These are phyloP conservation scores for Helarctos malayanus DNA, from an alignment of 2,797 vertebrate species.

Conservation along the genomic window DNA sequence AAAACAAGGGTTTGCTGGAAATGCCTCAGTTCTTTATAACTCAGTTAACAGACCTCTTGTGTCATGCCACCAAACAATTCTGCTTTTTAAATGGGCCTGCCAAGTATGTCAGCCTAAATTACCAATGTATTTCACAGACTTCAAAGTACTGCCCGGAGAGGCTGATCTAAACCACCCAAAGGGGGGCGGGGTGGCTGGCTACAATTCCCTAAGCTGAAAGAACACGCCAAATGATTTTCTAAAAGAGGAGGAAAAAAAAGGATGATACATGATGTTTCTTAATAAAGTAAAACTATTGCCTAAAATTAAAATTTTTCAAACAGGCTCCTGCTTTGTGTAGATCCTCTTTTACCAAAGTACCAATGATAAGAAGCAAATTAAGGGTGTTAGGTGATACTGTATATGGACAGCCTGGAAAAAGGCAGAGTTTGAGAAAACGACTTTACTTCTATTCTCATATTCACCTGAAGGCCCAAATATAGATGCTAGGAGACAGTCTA, in stretches of 20 bases:
- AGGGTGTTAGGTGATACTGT: not conserved
- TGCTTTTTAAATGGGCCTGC: conserved; percentile 84
- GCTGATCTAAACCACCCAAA: conserved; percentile 84
- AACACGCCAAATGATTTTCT: conserved; percentile 36
- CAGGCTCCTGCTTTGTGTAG: conserved; percentile 42
- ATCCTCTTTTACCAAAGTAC: not conserved
- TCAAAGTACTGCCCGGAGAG: conserved; percentile 88
- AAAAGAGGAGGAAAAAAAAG: conserved; percentile 52
- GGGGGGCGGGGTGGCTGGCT: conserved; percentile 75
- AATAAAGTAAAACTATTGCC: conserved; percentile 62
- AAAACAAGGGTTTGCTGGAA: conserved; percentile 85
- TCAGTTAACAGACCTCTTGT: conserved; percentile 86
- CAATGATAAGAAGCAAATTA: not conserved
- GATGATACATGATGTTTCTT: not conserved
- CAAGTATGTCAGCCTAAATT: conserved; percentile 88
- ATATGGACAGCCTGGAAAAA: not conserved
- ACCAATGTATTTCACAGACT: conserved; percentile 85
- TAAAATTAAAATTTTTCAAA: conserved; percentile 63
- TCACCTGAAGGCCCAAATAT: not conserved
- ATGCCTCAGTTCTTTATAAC: conserved; percentile 85
- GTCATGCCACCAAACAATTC: conserved; percentile 87
- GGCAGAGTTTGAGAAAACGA: not conserved
- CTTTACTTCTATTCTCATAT: not conserved
- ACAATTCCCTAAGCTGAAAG: conserved; percentile 69
- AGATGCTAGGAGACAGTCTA: not conserved